Percentiles rank a stretch among this genome's conserved stretches.
phyloP scores from a whole-genome alignment of 2,797 vertebrate genomes.

The Syngnathus rostellatus region DNA sequence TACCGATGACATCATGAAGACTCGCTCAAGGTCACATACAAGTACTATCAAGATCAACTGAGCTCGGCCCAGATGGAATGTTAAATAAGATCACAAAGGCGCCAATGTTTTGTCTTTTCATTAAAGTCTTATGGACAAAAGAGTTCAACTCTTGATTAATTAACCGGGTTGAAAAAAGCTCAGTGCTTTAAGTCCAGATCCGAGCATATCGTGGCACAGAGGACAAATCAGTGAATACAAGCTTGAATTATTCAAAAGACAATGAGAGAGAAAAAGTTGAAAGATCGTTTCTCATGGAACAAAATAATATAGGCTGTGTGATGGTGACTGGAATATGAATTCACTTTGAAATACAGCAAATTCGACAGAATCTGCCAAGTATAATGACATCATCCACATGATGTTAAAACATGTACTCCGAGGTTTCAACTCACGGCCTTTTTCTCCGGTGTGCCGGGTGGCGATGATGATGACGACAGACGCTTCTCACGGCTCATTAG shows the following conservation, averaged over 20 bases:
- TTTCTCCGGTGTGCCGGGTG: slow-evolving; percentile 83
- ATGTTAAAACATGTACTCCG: not conserved
- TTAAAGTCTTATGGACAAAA: not conserved
- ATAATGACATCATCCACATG: not conserved
- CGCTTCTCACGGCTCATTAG: slow-evolving; percentile 84
- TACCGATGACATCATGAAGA: not conserved
- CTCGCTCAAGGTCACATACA: slow-evolving; percentile 17
- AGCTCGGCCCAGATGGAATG: not conserved
- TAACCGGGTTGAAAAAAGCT: not conserved
- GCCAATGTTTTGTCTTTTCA: no score
- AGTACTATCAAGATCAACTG: slow-evolving; percentile 22
- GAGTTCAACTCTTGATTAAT: not conserved
- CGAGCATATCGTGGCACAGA: no score
- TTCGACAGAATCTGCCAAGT: not conserved
- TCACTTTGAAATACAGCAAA: not conserved
- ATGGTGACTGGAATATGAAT: slow-evolving; percentile 14
- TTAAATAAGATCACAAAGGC: no score
- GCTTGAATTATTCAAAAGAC: slow-evolving; percentile 14
- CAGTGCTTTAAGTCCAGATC: not conserved
- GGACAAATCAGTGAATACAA: not conserved
- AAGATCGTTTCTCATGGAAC: not conserved
- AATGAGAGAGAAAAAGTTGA: not conserved
- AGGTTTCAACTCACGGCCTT: slow-evolving; percentile 68
- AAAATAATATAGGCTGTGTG: slow-evolving; percentile 3
- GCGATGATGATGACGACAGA: slow-evolving; percentile 78